A percentile compares a stretch with the other conserved stretches of the same genome.
These are phyloP conservation scores for Dynastes tityus DNA, from an alignment of 2,888 invertebrate species.

Conservation along the genomic window DNA sequence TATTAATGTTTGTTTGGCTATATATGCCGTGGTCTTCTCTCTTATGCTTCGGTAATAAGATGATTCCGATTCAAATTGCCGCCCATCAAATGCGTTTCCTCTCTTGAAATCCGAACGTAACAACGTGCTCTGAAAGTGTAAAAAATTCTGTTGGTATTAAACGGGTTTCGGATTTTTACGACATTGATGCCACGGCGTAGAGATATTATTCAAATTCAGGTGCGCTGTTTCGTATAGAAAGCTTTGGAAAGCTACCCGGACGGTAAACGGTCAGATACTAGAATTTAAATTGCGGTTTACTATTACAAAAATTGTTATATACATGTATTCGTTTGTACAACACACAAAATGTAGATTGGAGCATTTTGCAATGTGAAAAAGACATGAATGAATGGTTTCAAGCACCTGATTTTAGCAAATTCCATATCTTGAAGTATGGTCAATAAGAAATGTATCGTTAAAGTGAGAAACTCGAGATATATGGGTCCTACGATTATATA, in stretches of 20 bases:
- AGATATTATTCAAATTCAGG: constrained; percentile 41
- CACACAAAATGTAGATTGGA: too few species aligned
- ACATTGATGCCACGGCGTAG: constrained; percentile 16
- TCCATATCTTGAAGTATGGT: too few species aligned
- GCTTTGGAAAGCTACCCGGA: not conserved
- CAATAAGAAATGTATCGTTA: too few species aligned
- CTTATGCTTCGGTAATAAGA: constrained; percentile 60
- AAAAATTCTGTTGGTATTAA: constrained; percentile 37
- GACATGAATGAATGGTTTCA: too few species aligned
- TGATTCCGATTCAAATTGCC: constrained; percentile 64
- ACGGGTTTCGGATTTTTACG: constrained; percentile 45
- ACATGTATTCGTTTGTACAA: too few species aligned
- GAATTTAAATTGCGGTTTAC: constrained; percentile 11
- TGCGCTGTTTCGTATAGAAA: constrained; percentile 1
- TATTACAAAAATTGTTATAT: too few species aligned
- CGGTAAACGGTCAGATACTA: not conserved
- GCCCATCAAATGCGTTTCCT: constrained; percentile 46
- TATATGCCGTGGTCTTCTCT: constrained; percentile 58
- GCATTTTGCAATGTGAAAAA: too few species aligned
- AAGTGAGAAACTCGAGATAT: too few species aligned
- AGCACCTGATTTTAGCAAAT: too few species aligned
- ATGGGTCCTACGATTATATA: too few species aligned
- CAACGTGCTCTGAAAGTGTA: constrained; percentile 39
- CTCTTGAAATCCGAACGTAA: constrained; percentile 31
- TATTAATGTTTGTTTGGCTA: constrained; percentile 67